Base-by-base conservation (phyloP, 2,113 vertebrate genomes). In the Picathartes gymnocephalus region DNA sequence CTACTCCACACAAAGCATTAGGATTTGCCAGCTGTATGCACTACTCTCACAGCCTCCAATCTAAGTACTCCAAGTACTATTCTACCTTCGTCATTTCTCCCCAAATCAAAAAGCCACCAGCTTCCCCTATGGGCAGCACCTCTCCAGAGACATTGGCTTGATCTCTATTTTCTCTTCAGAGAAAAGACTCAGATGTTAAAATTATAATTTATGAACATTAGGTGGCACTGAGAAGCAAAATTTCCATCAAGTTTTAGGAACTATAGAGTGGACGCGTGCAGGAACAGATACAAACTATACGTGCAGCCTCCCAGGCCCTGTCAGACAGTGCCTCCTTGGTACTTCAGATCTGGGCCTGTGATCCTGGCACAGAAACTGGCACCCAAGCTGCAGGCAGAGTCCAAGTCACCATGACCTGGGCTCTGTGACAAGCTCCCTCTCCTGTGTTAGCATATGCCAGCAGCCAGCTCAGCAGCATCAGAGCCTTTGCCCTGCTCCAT, bases 211-310 rank as follows among this genome's bases (percentile, higher is more conserved):
- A n/a, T 35, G 42, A 86, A 91, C 80, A 81, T 86, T n/a, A 83
- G 83, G 39, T 80, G 76, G 83, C 72, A 92, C 60, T 21, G 35
- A 91, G 56, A 81, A 78, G 64, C 69, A 77, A 58, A 57, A 53
- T 17, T 69, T 27, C 51, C n/a, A 6, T 30, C 11, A 23, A 48
- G 23, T 47, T 74, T 42, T 17, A 72, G 17, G 31, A 42, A 69
- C 13, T 31, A 7, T 0, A 31, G 17, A 61, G 15, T 6, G 62
- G 15, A 28, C n/a, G 65, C 10, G 13, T 0, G 2, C 20, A 81
- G 64, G 15, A 81, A 54, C 21, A 81, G 58, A 77, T 11, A 17
- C 27, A 33, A 74, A 47, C 22, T 4, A 10, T 1, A 10, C 13
- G 0, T 48, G 61, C 48, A 90, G 62, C 40, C 15, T 14, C 14